These are phyloP conservation scores for Calcarius lapponicus DNA, from an alignment of 2,797 vertebrate species.

Conservation along the genomic window DNA sequence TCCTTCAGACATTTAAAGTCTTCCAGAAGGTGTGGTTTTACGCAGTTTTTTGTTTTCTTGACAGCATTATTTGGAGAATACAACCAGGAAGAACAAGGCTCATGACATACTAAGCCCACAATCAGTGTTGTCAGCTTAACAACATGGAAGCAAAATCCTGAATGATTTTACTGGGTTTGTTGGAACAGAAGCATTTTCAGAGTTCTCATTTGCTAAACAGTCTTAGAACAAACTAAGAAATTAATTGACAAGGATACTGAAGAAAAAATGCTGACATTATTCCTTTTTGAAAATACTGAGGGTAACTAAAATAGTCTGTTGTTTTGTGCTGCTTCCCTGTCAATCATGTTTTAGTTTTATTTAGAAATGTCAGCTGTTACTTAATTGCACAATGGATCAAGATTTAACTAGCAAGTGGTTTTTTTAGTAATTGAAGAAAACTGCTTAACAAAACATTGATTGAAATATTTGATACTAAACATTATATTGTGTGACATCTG, in stretches of 20 bases:
- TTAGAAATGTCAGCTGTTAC: conserved; percentile 25
- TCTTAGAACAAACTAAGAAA: background rate
- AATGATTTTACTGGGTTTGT: background rate
- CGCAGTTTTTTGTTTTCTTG: background rate
- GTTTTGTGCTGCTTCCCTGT: background rate
- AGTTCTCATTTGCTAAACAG: background rate
- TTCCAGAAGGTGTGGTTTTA: background rate
- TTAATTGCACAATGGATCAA: conserved; percentile 11
- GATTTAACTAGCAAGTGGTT: background rate
- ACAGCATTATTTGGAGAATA: background rate
- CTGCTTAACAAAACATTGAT: background rate
- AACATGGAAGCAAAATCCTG: background rate
- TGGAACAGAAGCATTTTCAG: background rate
- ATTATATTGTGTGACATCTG: background rate
- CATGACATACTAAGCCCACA: background rate
- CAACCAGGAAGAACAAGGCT: background rate
- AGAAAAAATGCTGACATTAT: background rate
- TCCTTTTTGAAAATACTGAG: background rate
- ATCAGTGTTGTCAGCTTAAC: background rate
- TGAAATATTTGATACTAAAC: conserved; percentile 5
- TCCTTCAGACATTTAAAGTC: background rate
- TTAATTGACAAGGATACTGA: background rate
- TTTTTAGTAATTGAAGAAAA: background rate
- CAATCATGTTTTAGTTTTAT: background rate
- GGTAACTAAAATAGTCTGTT: background rate